Conservation (phyloP, 2,888 invertebrate species). For the Platycheirus rosarum region DNA sequence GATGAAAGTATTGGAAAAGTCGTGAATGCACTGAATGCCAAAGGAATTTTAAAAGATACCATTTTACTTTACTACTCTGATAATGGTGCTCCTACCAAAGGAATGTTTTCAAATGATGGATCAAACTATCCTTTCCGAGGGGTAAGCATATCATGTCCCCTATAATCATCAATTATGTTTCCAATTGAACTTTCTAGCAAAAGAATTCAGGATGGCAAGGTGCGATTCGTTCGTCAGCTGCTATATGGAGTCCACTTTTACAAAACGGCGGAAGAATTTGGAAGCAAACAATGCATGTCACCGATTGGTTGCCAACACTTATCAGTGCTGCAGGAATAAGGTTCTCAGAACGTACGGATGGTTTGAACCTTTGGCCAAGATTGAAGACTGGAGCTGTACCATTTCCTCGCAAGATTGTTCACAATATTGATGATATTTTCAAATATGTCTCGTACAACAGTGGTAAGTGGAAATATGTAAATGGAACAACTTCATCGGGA, state of each 20-base stretch:
- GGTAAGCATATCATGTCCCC: slow-evolving; percentile 81
- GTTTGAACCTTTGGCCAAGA: slow-evolving; percentile 87
- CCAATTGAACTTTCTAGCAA: slow-evolving; percentile 81
- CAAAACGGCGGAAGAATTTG: slow-evolving; percentile 84
- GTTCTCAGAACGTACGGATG: slow-evolving; percentile 83
- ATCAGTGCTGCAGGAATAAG: slow-evolving; percentile 78
- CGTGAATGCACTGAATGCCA: slow-evolving; percentile 86
- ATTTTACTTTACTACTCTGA: slow-evolving; percentile 94
- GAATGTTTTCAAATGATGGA: slow-evolving; percentile 87
- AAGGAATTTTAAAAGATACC: slow-evolving; percentile 90
- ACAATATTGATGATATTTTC: slow-evolving; percentile 87
- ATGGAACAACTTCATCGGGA: slow-evolving; percentile 74
- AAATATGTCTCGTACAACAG: slow-evolving; percentile 75
- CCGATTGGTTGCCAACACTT: slow-evolving; percentile 92
- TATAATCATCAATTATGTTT: no score
- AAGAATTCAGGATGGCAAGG: slow-evolving; percentile 94
- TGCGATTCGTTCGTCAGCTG: slow-evolving; percentile 89
- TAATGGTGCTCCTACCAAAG: slow-evolving; percentile 91
- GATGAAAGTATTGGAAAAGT: slow-evolving; percentile 93
- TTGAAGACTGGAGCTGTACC: slow-evolving; percentile 83
- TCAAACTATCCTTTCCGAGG: slow-evolving; percentile 92
- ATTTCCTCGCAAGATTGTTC: slow-evolving; percentile 83
- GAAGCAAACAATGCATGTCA: slow-evolving; percentile 88
- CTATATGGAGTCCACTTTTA: slow-evolving; percentile 88
- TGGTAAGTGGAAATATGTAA: slow-evolving; percentile 75